phyloP scores from a whole-genome alignment of 2,797 vertebrate species.

The Odontamblyopus rebecca region DNA sequence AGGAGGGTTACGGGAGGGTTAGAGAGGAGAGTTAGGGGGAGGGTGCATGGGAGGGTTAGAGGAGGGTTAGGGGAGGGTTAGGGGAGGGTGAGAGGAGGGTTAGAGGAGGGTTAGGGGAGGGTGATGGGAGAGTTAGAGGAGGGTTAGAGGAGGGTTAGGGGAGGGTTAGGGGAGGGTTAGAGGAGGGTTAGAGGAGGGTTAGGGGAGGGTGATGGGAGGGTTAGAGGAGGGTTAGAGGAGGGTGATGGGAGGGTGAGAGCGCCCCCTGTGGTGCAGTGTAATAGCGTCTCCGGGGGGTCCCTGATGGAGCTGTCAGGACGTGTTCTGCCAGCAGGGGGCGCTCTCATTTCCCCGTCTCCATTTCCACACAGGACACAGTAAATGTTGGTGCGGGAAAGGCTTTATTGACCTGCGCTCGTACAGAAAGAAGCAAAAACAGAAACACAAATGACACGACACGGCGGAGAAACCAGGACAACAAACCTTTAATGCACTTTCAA shows the following conservation, averaged over 20 bases:
- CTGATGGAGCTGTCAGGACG: conserved; percentile 51
- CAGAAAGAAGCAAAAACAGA: conserved; percentile 23
- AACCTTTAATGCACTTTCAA: conserved; percentile 12
- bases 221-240: too few relatives aligned
- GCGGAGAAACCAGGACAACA: conserved; percentile 23
- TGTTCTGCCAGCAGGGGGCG: conserved; percentile 37
- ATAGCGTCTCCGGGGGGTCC: conserved; percentile 71
- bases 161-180: too few relatives aligned
- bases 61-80: too few relatives aligned
- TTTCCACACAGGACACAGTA: conserved; percentile 44
- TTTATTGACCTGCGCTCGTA: conserved; percentile 45
- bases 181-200: too few relatives aligned
- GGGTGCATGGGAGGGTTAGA: too few relatives aligned
- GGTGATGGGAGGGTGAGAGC: conserved; percentile 17
- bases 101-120: too few relatives aligned
- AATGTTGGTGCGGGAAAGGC: conserved; percentile 38
- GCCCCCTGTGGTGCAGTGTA: conserved; percentile 63
- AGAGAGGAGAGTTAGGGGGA: too few relatives aligned
- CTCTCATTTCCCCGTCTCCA: conserved; percentile 39
- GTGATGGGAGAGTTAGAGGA: too few relatives aligned
- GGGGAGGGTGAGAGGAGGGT: too few relatives aligned
- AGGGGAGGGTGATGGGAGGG: too few relatives aligned
- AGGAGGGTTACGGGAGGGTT: too few relatives aligned
- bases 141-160: too few relatives aligned
- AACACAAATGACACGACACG: conserved; percentile 38